A percentile compares a stretch with the other conserved stretches of the same genome.
phyloP scores from a whole-genome alignment of 2,888 invertebrate species.

The Eupithecia centaureata region DNA sequence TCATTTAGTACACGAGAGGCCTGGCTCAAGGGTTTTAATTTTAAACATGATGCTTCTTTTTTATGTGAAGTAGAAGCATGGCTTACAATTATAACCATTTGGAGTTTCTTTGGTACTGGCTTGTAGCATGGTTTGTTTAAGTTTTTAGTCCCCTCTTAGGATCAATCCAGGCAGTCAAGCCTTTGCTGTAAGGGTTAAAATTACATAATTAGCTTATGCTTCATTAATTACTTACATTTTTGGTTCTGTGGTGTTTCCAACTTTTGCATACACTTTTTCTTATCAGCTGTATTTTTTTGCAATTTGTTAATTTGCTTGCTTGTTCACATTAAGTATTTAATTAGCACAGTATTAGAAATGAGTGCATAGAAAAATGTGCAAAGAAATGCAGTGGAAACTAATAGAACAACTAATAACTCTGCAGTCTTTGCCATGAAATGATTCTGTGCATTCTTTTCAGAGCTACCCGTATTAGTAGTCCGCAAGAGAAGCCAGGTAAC shows the following conservation, averaged over 20 bases:
- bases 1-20: neutral
- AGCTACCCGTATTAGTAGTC: constrained; percentile 69
- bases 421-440: constrained; percentile 73
- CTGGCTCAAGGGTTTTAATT: neutral
- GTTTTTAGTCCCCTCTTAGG: neutral
- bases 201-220: neutral
- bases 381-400: constrained; percentile 75
- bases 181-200: neutral
- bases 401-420: constrained; percentile 44
- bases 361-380: constrained; percentile 82
- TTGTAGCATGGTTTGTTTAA: no score
- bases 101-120: neutral
- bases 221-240: constrained; percentile 21
- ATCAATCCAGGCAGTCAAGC: neutral
- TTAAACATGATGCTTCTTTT: neutral
- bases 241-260: constrained; percentile 17
- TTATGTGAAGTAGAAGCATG: neutral
- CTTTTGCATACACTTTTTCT: constrained; percentile 35
- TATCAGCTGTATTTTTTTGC: constrained; percentile 79
- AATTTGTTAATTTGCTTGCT: constrained; percentile 60
- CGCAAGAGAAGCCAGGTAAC: constrained; percentile 55
- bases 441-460: constrained; percentile 83
- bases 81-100: neutral
- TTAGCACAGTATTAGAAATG: constrained; percentile 63
- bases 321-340: constrained; percentile 47